Evolutionary conservation across 1,140 invertebrate genomes (phyloP).

Genomic region (Spodoptera frugiperda): DNA sequence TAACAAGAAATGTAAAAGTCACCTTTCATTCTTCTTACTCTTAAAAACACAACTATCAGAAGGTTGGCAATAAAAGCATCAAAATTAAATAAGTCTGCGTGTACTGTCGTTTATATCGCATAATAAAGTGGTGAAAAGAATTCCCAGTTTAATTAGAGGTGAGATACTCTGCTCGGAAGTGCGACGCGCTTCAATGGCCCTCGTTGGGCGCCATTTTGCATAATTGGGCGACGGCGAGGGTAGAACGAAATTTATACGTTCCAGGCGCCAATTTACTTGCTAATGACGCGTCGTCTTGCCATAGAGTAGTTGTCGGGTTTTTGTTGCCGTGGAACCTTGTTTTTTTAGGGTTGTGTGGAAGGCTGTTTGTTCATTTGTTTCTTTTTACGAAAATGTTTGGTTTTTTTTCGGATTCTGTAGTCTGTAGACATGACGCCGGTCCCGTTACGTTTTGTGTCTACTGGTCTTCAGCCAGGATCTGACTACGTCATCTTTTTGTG

Average conservation of each 20-base stretch:
- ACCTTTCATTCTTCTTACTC: too few relatives aligned
- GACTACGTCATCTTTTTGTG: slow-evolving; percentile 14
- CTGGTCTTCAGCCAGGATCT: background rate
- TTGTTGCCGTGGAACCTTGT: slow-evolving; percentile 66
- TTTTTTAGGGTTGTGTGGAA: slow-evolving; percentile 47
- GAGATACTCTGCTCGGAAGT: slow-evolving; percentile 77
- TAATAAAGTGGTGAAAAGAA: slow-evolving; percentile 85
- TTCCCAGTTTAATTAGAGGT: slow-evolving; percentile 84
- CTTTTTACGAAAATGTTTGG: slow-evolving; percentile 2
- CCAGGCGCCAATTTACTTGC: slow-evolving; percentile 83
- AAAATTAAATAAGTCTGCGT: slow-evolving; percentile 69
- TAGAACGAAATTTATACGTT: slow-evolving; percentile 82
- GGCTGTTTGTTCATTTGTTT: slow-evolving; percentile 25
- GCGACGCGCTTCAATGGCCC: slow-evolving; percentile 78
- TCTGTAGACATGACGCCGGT: slow-evolving; percentile 28
- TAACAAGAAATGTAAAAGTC: too few relatives aligned
- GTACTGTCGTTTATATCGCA: slow-evolving; percentile 80
- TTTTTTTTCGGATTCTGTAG: slow-evolving; percentile 18
- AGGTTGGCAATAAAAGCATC: slow-evolving; percentile 25
- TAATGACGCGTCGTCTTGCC: slow-evolving; percentile 82
- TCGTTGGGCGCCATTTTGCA: slow-evolving; percentile 84
- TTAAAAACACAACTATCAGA: background rate
- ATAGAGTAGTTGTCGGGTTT: slow-evolving; percentile 69
- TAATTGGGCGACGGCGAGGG: slow-evolving; percentile 82
- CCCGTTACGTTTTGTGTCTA: slow-evolving; percentile 11